Evolutionary conservation across 2,113 vertebrate genomes (phyloP).

Genomic region (Ascaphus truei): DNA sequence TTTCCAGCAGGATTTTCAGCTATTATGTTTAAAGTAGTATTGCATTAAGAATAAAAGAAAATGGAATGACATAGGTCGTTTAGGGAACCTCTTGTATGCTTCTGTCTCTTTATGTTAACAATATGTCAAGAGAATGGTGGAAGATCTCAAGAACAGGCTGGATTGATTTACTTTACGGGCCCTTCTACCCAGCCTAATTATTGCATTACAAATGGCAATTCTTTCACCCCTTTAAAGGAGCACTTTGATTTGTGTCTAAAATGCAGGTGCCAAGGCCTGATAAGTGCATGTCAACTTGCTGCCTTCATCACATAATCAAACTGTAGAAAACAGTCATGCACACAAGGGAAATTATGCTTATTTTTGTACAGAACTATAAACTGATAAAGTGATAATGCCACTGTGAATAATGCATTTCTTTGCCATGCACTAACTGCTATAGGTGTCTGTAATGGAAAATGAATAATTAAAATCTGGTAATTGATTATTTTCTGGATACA

Average conservation of each 20-base stretch:
- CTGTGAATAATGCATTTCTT: conserved; percentile 1
- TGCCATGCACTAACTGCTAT: neutral
- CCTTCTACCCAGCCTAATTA: conserved; percentile 67
- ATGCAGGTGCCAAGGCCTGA: conserved; percentile 59
- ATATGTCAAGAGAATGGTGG: conserved; percentile 63
- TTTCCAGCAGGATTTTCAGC: conserved; percentile 50
- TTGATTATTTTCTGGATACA: conserved; percentile 14
- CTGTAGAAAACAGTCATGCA: conserved; percentile 37
- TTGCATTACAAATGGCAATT: conserved; percentile 67
- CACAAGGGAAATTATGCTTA: conserved; percentile 9
- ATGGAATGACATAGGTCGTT: conserved; percentile 43
- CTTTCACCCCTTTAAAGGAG: conserved; percentile 64
- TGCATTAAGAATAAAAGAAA: conserved; percentile 49
- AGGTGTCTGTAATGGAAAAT: conserved; percentile 24
- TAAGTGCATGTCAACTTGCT: conserved; percentile 65
- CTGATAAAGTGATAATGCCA: conserved; percentile 37
- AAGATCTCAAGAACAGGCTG: conserved; percentile 59
- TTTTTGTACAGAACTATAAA: conserved; percentile 25
- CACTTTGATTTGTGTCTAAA: conserved; percentile 64
- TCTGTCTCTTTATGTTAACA: conserved; percentile 72
- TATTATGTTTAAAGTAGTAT: conserved; percentile 56
- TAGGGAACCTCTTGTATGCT: conserved; percentile 53
- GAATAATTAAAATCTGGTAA: conserved; percentile 32
- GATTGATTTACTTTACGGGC: conserved; percentile 70
- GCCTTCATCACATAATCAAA: conserved; percentile 46